Evolutionary conservation across 1,140 invertebrate genomes (phyloP).

Genomic region (Limonius californicus): DNA sequence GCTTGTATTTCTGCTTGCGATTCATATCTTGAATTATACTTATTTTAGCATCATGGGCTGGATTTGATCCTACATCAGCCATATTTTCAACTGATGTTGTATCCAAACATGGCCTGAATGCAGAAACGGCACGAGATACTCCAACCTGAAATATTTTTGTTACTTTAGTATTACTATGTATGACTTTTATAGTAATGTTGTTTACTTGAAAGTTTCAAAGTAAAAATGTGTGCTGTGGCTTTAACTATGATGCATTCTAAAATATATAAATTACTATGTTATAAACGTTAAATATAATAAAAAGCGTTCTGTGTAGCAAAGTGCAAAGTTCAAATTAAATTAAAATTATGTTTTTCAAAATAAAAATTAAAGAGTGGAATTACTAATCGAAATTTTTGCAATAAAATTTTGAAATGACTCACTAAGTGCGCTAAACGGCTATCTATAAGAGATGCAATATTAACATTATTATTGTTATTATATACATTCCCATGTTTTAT

Average conservation of each 20-base stretch:
- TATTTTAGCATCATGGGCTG: conserved; percentile 49
- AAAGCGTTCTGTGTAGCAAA: too few species aligned
- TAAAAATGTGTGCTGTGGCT: conserved; percentile 2
- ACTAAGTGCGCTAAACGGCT: too few species aligned
- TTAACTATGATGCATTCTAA: neutral
- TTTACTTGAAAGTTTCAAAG: too few species aligned
- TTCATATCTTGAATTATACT: conserved; percentile 34
- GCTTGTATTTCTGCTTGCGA: conserved; percentile 30
- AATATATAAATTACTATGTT: neutral
- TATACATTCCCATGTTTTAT: conserved; percentile 54
- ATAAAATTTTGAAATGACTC: too few species aligned
- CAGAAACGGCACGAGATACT: conserved; percentile 59
- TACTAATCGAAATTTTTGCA: too few species aligned
- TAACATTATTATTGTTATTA: too few species aligned
- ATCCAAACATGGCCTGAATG: conserved; percentile 51
- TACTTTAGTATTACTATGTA: neutral
- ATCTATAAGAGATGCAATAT: too few species aligned
- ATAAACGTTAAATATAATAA: neutral
- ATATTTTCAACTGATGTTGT: conserved; percentile 46
- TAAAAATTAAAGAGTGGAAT: too few species aligned
- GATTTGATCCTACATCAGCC: conserved; percentile 55
- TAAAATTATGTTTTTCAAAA: too few species aligned
- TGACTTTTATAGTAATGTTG: neutral
- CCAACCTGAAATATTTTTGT: conserved; percentile 51
- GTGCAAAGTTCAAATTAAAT: too few species aligned